These are phyloP conservation scores for Champsocephalus gunnari DNA, from an alignment of 2,797 vertebrate genomes.

Conservation along the genomic window DNA sequence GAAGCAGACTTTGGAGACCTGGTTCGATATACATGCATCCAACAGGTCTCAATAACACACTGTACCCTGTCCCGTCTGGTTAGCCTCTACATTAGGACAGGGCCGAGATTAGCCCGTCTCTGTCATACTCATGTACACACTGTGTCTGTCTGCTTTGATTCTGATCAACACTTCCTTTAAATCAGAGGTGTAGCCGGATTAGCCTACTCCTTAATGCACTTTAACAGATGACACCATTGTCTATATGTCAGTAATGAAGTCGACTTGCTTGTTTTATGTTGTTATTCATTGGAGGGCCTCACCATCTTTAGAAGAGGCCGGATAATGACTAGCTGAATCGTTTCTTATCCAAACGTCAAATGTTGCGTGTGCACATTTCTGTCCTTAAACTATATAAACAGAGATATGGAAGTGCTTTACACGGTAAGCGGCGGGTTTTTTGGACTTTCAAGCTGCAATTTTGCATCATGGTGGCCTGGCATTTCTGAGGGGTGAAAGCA, in stretches of 20 bases:
- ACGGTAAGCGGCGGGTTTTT: background rate
- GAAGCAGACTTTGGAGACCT: conserved; percentile 13
- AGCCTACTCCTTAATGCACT: conserved; percentile 47
- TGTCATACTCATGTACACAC: conserved; percentile 38
- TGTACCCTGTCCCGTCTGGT: conserved; percentile 49
- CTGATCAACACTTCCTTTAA: conserved; percentile 7
- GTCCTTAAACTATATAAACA: background rate
- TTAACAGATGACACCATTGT: conserved; percentile 47
- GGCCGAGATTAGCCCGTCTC: conserved; percentile 36
- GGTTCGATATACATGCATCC: conserved; percentile 9
- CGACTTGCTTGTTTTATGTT: conserved; percentile 15
- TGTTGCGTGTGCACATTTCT: background rate
- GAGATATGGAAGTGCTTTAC: conserved; percentile 3
- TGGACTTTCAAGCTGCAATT: conserved; percentile 34
- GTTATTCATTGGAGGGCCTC: background rate
- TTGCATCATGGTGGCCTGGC: background rate
- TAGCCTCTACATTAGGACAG: conserved; percentile 52
- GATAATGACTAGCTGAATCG: background rate
- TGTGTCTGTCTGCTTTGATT: conserved; percentile 42
- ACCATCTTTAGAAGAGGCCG: background rate
- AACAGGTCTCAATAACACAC: conserved; percentile 25
- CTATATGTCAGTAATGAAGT: conserved; percentile 1
- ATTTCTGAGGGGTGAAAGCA: background rate
- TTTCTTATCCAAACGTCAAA: background rate
- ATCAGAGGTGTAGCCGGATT: conserved; percentile 17